Percentiles rank a stretch among this genome's conserved stretches.
Evolutionary conservation across 2,797 vertebrate genomes (phyloP).

Genomic region (Scarus forsteni): DNA sequence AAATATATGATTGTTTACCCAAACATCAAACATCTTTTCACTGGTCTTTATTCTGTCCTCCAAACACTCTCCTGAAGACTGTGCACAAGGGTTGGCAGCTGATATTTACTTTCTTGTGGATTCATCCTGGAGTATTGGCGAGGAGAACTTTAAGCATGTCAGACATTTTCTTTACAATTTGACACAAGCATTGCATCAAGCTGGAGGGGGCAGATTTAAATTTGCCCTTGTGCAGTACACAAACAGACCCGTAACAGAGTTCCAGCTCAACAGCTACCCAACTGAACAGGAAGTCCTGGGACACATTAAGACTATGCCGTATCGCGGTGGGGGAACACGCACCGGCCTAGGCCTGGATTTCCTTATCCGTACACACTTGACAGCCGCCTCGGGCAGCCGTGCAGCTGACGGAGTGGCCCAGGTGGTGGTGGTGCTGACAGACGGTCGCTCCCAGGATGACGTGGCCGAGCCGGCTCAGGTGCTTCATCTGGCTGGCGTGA

Average conservation of each 20-base stretch:
- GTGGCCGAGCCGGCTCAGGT: conserved; percentile 84
- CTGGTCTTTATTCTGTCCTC: conserved; percentile 73
- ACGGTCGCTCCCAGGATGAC: conserved; percentile 86
- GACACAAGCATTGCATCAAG: conserved; percentile 86
- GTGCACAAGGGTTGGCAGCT: conserved; percentile 84
- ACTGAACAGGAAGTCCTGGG: conserved; percentile 84
- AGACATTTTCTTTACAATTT: conserved; percentile 89
- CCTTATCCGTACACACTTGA: conserved; percentile 86
- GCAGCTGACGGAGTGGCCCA: conserved; percentile 85
- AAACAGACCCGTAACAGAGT: conserved; percentile 85
- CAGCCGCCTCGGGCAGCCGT: conserved; percentile 88
- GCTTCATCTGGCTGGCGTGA: conserved; percentile 83
- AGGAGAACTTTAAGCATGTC: conserved; percentile 90
- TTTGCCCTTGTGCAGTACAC: conserved; percentile 89
- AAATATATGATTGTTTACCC: conserved; percentile 21
- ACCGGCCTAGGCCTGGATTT: conserved; percentile 90
- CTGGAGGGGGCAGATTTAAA: conserved; percentile 83
- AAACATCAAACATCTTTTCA: conserved; percentile 52
- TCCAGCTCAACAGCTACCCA: conserved; percentile 88
- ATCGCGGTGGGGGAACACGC: conserved; percentile 83
- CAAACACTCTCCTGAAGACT: conserved; percentile 88
- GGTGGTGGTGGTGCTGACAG: conserved; percentile 89
- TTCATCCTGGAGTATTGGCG: conserved; percentile 90
- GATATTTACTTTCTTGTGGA: conserved; percentile 97
- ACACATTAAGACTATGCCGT: conserved; percentile 87